Conservation (phyloP, 2,888 invertebrate species). For the Trypoxylon attenuatum region DNA sequence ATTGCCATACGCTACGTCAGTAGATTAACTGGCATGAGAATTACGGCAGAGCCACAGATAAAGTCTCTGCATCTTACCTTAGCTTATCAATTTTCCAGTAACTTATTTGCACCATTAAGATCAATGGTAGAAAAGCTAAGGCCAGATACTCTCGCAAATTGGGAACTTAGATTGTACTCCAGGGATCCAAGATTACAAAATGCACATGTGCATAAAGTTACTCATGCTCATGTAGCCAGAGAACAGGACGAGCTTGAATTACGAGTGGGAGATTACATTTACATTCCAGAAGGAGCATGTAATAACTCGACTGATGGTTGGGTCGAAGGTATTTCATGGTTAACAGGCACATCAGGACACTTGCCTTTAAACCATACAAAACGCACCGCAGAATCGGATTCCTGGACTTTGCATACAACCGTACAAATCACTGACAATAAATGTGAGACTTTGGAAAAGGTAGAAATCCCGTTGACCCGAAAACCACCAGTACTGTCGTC, state of each 20-base stretch:
- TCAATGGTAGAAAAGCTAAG: constrained; percentile 84
- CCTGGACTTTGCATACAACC: constrained; percentile 91
- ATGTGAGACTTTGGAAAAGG: constrained; percentile 47
- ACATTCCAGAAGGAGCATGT: constrained; percentile 85
- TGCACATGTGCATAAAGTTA: constrained; percentile 83
- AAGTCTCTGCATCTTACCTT: constrained; percentile 92
- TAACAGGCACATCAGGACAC: constrained; percentile 86
- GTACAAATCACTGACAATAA: constrained; percentile 74
- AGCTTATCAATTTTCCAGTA: constrained; percentile 89
- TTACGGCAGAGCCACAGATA: constrained; percentile 86
- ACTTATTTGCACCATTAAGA: constrained; percentile 83
- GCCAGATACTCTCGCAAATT: constrained; percentile 77
- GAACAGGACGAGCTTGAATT: constrained; percentile 90
- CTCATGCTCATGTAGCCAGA: constrained; percentile 85
- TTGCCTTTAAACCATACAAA: constrained; percentile 89
- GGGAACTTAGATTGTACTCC: constrained; percentile 93
- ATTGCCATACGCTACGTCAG: constrained; percentile 88
- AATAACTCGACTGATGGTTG: constrained; percentile 88
- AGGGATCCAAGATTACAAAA: constrained; percentile 85
- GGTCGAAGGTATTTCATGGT: constrained; percentile 90
- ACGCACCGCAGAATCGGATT: constrained; percentile 90
- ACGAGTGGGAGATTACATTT: constrained; percentile 90
- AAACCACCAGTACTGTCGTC: constrained; percentile 60
- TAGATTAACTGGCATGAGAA: constrained; percentile 84
- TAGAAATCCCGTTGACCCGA: constrained; percentile 56